Conservation (phyloP, 1,140 invertebrate genomes). For the Tenebrio molitor region DNA sequence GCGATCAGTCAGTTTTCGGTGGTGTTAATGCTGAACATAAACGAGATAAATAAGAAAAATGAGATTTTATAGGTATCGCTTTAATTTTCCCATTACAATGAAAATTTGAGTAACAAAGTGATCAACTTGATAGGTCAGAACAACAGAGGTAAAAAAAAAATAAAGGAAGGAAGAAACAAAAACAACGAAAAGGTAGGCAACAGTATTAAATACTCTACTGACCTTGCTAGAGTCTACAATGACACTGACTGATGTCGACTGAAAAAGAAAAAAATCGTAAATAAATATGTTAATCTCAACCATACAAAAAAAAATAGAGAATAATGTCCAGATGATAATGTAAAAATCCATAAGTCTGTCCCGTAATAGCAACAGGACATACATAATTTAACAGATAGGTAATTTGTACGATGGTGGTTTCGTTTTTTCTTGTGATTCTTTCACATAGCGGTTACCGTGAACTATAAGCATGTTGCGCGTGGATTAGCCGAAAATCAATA, state of each 20-base stretch:
- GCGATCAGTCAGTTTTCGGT: too few species aligned
- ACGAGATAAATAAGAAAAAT: too few species aligned
- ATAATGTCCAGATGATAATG: too few species aligned
- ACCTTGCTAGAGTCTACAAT: slow-evolving; percentile 61
- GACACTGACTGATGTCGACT: slow-evolving; percentile 62
- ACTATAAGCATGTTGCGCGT: slow-evolving; percentile 18
- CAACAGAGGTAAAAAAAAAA: slow-evolving; percentile 3
- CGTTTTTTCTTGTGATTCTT: too few species aligned
- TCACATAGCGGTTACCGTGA: background rate
- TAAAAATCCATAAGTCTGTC: slow-evolving; percentile 1
- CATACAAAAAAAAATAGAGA: background rate
- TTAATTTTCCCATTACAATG: too few species aligned
- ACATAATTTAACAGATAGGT: slow-evolving; percentile 8
- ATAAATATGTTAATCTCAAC: slow-evolving; percentile 40
- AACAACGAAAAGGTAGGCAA: slow-evolving; percentile 55
- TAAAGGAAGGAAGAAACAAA: slow-evolving; percentile 39
- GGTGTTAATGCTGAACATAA: too few species aligned
- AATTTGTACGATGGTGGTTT: background rate
- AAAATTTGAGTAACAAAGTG: too few species aligned
- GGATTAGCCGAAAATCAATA: slow-evolving; percentile 15
- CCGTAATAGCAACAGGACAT: background rate
- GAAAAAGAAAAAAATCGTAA: slow-evolving; percentile 57
- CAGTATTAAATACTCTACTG: slow-evolving; percentile 61
- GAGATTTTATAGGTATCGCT: too few species aligned
- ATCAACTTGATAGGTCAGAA: slow-evolving; percentile 6